phyloP scores from a whole-genome alignment of 1,140 invertebrate species.

The Halesus radiatus region DNA sequence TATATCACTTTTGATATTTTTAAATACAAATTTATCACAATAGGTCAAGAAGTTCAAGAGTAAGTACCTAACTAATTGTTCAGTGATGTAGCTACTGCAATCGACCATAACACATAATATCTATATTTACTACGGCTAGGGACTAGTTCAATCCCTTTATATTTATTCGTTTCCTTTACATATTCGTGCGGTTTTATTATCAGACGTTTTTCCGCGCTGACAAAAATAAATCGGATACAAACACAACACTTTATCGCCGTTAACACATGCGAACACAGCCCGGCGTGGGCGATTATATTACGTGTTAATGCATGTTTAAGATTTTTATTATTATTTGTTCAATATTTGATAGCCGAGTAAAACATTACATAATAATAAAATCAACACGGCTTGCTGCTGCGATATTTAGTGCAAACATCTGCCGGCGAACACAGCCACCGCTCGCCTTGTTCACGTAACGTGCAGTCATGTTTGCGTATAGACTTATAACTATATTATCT shows the following conservation, averaged over 20 bases:
- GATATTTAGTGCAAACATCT: constrained; percentile 11
- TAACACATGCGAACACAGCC: neutral
- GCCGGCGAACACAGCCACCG: neutral
- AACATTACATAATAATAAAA: constrained; percentile 24
- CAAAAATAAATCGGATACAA: constrained; percentile 22
- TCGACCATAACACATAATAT: too few species aligned
- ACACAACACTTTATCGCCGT: neutral
- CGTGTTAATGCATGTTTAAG: constrained; percentile 35
- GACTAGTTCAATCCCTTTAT: too few species aligned
- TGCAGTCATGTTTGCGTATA: too few species aligned
- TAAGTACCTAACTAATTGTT: too few species aligned
- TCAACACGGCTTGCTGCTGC: neutral
- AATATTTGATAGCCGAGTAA: constrained; percentile 22
- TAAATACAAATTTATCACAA: too few species aligned
- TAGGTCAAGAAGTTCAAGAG: too few species aligned
- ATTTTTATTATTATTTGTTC: constrained; percentile 28
- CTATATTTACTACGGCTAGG: too few species aligned
- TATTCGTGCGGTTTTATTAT: neutral
- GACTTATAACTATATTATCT: too few species aligned
- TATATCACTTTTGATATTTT: too few species aligned
- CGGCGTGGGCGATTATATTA: constrained; percentile 6
- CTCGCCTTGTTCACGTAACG: neutral
- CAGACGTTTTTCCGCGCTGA: neutral
- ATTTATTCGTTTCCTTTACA: too few species aligned
- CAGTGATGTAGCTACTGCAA: too few species aligned